Conservation (phyloP, 2,797 vertebrate species). For the Tamandua tetradactyla region DNA sequence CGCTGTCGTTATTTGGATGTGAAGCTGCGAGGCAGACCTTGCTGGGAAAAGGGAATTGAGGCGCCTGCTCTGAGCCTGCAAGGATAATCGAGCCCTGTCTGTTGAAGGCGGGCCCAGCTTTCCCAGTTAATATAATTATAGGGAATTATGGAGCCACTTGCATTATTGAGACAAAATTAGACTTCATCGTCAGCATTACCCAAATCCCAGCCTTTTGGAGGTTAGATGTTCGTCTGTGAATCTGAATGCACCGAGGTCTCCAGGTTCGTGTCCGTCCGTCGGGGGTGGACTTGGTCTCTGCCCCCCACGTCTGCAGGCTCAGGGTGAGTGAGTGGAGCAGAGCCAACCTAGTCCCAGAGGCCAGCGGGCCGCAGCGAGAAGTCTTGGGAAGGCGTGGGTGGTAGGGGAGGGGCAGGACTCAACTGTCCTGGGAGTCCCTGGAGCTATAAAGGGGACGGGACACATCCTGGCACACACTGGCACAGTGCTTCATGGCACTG, state of each 20-base stretch:
- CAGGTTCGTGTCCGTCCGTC: constrained; percentile 76
- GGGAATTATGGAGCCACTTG: constrained; percentile 87
- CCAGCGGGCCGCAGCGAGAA: neutral
- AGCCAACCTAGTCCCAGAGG: neutral
- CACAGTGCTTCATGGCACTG: neutral
- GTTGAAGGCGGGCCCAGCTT: constrained; percentile 85
- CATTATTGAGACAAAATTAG: constrained; percentile 87
- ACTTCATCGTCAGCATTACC: constrained; percentile 83
- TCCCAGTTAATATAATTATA: constrained; percentile 89
- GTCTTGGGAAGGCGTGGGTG: neutral
- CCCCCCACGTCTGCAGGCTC: constrained; percentile 58
- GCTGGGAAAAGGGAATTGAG: constrained; percentile 84
- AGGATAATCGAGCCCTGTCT: constrained; percentile 86
- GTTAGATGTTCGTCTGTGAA: constrained; percentile 81
- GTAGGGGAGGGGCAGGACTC: neutral
- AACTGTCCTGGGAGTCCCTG: rapidly evolving
- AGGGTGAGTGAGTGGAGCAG: neutral
- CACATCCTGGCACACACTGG: rapidly evolving
- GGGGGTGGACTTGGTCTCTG: constrained; percentile 75
- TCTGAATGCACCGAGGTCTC: constrained; percentile 73
- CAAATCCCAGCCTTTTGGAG: constrained; percentile 82
- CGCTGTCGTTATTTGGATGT: constrained; percentile 81
- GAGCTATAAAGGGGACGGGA: neutral
- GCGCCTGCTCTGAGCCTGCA: constrained; percentile 84
- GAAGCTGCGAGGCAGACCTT: constrained; percentile 85